Base-by-base conservation (phyloP, 2,888 invertebrate genomes). In the Bugulina stolonifera region DNA sequence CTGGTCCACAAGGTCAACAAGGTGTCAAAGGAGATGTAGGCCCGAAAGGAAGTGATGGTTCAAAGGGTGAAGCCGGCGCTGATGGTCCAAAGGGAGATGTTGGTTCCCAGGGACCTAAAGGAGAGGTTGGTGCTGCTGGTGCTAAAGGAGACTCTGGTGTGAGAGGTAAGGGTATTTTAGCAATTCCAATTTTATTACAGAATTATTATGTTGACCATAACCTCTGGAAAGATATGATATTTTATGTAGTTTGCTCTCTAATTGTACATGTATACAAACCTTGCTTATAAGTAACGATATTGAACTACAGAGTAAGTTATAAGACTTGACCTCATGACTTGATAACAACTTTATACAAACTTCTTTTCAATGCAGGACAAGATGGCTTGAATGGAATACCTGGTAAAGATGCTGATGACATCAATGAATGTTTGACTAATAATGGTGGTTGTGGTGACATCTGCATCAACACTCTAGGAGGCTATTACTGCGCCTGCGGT, bases 71-170 rank as follows among this genome's bases (percentile, higher is more conserved):
- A 18, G 43, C 57, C n/a, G 74, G 74, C 71, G 54, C 35, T 23
- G 64, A 57, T 25, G 75, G 75, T 25, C 57, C 69, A 14, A 54
- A 35, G n/a, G 76, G 76, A 72, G 64, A 72, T 27, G 2, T 18
- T 5, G 72, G 72, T 10, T 10, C 23, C 43, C 27, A n/a, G 18
- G 72, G 72, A 2, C 3, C 22, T 54, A 23, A 22, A 25, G 71
- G 71, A n/a, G n/a, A 22, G 10, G 54, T 22, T n/a, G 73, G 73
- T 72, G 2, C 55, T n/a, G 29, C 71, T 1, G 73, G 73, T 25
- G 29, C n/a, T 22, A 34, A 55, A 1, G 73, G 73, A 25, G 69
- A 35, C 10, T 22, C 58, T 69, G 72, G 72, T n/a, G 27, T n/a
- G n/a, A 27, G 27, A 32, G 64, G 57, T 57, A 22, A 14, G 57